Evolutionary conservation across 2,797 vertebrate genomes (phyloP), one percentile per base, ranked within the genome.

Genomic region (Hydrophis major): DNA sequence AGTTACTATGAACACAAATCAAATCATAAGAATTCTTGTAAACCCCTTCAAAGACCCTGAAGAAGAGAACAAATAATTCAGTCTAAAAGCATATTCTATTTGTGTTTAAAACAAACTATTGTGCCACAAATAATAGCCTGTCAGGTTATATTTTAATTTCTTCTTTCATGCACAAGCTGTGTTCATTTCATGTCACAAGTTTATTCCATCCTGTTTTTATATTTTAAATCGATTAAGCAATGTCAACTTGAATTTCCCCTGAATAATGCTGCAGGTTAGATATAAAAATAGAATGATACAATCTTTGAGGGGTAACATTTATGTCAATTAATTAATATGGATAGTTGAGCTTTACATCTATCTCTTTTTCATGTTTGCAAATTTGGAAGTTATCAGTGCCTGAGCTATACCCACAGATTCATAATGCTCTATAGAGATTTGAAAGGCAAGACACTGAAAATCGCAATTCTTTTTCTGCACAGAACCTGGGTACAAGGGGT

Each of bases 201-300:
- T 97, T 96, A 95, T 96, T 96, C 95, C 89, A 96, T 96, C 97
- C 95, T 97, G 96, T 96, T 96, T 95, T 93, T 96, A 94, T 96
- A 92, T 95, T 97, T 97, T 95, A 96, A 97, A 96, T 97, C 94
- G 96, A 96, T 97, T 97, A 97, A 96, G 96, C 94, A 96, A 96
- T 96, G 95, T 97, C 96, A 96, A 94, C 92, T 94, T 96, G 93
- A 96, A 97, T 97, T 97, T 96, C 87, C 95, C 95, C 97, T 95
- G 96, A 96, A 96, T 95, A 96, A 69, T 95, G 96, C 95, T 96
- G 93, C 94, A 96, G 96, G 95, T 96, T 97, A 97, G 93, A 92
- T 94, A 95, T 94, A 94, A 95, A 97, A 96, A 95, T 92, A 96
- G 94, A 94, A 95, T 94, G 96, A 83, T 59, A 91, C 89, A 94